Evolutionary conservation across 2,888 invertebrate species (phyloP), one percentile per base, ranked within the genome.

Genomic region (Trypoxylon attenuatum): DNA sequence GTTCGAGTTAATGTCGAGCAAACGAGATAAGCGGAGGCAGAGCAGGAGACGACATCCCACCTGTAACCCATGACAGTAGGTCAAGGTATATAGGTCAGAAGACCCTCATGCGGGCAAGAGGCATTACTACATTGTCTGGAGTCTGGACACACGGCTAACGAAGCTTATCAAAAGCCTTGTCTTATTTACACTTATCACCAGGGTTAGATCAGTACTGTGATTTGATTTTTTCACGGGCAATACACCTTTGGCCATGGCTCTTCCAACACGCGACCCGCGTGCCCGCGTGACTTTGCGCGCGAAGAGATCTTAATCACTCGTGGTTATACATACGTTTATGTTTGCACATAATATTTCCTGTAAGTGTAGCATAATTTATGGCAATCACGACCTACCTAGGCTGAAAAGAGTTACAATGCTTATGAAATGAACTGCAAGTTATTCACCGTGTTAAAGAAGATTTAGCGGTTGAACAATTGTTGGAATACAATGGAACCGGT

Each of bases 81-180:
- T 85, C 86, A 86, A 86, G 86, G 86, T 86, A 86, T 86, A 79
- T 86, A 64, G 83, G 82, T 79, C 82, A 84, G 71, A 76, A 70
- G 79, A 83, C 86, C 86, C 86, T 85, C 86, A 87, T 87, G 86
- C 86, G 86, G 86, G 86, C 70, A 71, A 71, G 73, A 67, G 74
- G 71, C 13, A 33, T 76, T 72, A 64, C 71, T 74, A 76, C 72
- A 77, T 78, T 80, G 77, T 77, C 74, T 79, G n/a, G 13, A n/a
- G n/a, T n/a, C n/a, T n/a, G 72, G 67, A 75, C 69, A 56, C 74
- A 75, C 77, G 73, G 74, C 76, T 77, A 71, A 73, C 68, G n/a
- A 33, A 10, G 33, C 69, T 81, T 82, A 82, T 84, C 82, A 60
- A 27, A 52, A 71, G 70, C 82, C 83, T 84, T 81, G 83, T 78